These are phyloP conservation scores for Henricia sp. DNA, from an alignment of 53 echinoderm and acorn worm species.

Conservation along the genomic window DNA sequence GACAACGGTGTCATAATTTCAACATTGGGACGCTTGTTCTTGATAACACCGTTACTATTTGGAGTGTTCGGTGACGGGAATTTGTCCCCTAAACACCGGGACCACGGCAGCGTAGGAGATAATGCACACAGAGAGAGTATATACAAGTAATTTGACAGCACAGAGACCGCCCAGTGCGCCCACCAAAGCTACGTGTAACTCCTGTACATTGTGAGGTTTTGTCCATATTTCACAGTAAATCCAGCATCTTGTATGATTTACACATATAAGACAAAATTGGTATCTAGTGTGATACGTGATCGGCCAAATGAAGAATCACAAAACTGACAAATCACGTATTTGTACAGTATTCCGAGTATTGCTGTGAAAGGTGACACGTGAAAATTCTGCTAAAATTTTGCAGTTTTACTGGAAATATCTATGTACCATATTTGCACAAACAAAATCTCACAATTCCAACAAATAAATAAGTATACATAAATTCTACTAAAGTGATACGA, in stretches of 20 bases:
- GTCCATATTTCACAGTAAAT: slow-evolving; percentile 4
- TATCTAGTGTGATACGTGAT: no score
- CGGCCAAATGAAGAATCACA: no score
- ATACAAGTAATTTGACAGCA: slow-evolving; percentile 47
- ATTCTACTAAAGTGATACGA: neutral
- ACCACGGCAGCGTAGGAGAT: slow-evolving; percentile 18
- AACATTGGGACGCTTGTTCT: neutral
- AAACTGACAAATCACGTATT: no score
- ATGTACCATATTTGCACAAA: neutral
- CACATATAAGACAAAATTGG: no score
- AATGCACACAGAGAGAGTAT: slow-evolving; percentile 11
- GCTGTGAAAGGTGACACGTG: no score
- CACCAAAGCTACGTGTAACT: neutral
- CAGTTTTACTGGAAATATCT: no score
- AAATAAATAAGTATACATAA: slow-evolving; percentile 38
- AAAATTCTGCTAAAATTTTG: no score
- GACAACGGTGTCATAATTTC: slow-evolving; percentile 23
- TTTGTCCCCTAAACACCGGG: slow-evolving; percentile 18
- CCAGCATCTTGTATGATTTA: neutral
- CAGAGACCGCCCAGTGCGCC: slow-evolving; percentile 58
- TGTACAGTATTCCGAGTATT: no score
- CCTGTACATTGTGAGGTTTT: slow-evolving; percentile 21
- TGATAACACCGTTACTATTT: slow-evolving; percentile 5
- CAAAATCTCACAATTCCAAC: slow-evolving; percentile 33
- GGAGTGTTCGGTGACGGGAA: slow-evolving; percentile 41